Evolutionary conservation across 2,113 vertebrate genomes (phyloP).

Genomic region (Nycticebus coucang): DNA sequence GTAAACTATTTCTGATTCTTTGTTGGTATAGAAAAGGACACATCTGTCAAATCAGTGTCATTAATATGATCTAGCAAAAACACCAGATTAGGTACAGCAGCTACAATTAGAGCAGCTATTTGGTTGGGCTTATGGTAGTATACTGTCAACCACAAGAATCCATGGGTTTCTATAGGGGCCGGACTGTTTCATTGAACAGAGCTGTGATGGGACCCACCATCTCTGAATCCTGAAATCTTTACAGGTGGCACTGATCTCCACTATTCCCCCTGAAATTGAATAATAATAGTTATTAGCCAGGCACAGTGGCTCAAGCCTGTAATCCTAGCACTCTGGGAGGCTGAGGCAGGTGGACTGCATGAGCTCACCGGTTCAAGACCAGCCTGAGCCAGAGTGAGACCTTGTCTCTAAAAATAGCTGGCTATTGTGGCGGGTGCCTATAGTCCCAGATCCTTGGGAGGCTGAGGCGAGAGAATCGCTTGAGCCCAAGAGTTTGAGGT

Average conservation of each 20-base stretch:
- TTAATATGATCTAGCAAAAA: not conserved
- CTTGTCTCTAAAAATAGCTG: too few relatives aligned
- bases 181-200: not conserved
- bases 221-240: not conserved
- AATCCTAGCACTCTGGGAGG: too few relatives aligned
- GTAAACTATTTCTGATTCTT: too few relatives aligned
- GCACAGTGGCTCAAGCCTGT: too few relatives aligned
- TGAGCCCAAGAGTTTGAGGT: too few relatives aligned
- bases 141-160: not conserved
- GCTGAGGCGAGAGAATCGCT: too few relatives aligned
- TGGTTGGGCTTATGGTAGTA: not conserved
- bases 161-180: not conserved
- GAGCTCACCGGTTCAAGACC: too few relatives aligned
- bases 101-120: not conserved
- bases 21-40: not conserved
- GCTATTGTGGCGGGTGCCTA: too few relatives aligned
- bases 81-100: not conserved
- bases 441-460: too few relatives aligned
- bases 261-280: not conserved
- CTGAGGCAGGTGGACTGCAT: too few relatives aligned
- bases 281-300: not conserved
- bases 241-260: not conserved
- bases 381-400: too few relatives aligned
- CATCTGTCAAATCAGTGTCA: not conserved
- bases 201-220: not conserved